A percentile compares a stretch with the other conserved stretches of the same genome.
Evolutionary conservation across 2,797 vertebrate genomes (phyloP).

Genomic region (Macroramphosus scolopax): DNA sequence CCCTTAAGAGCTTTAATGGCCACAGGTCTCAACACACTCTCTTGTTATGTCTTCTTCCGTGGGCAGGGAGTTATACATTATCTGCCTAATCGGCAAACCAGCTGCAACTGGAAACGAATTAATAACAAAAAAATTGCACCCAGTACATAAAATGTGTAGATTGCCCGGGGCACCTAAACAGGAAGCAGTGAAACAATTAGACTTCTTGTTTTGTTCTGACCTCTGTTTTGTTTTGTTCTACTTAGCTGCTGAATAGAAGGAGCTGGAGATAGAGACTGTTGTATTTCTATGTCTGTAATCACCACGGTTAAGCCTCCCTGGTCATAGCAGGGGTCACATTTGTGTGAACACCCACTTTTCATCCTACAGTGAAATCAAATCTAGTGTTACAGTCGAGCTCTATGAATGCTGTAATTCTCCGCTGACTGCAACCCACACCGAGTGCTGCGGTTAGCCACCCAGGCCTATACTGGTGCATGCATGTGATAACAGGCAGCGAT

Average conservation of each 20-base stretch:
- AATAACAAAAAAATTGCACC: conserved; percentile 77
- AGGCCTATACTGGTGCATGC: conserved; percentile 40
- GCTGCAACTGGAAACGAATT: conserved; percentile 74
- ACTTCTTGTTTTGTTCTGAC: conserved; percentile 78
- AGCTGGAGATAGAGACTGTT: conserved; percentile 59
- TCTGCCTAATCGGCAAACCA: conserved; percentile 66
- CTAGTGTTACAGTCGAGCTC: conserved; percentile 51
- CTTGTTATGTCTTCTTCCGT: conserved; percentile 70
- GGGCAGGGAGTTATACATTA: conserved; percentile 64
- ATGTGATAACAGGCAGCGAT: conserved; percentile 65
- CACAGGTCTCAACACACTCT: conserved; percentile 58
- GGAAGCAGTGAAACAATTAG: conserved; percentile 76
- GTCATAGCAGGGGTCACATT: conserved; percentile 66
- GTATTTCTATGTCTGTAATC: conserved; percentile 68
- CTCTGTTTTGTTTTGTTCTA: conserved; percentile 75
- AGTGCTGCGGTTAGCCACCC: conserved; percentile 66
- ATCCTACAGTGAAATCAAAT: conserved; percentile 73
- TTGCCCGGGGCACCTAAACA: conserved; percentile 74
- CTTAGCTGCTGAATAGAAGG: conserved; percentile 57
- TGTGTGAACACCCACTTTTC: conserved; percentile 74
- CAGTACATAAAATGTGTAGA: conserved; percentile 73
- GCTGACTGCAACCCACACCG: conserved; percentile 70
- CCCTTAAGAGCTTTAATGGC: conserved; percentile 48
- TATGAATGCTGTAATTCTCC: conserved; percentile 57
- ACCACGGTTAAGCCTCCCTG: conserved; percentile 59